Percentiles rank a stretch among this genome's conserved stretches.
Evolutionary conservation across 2,113 vertebrate species (phyloP).

Genomic region (Lagenorhynchus albirostris): DNA sequence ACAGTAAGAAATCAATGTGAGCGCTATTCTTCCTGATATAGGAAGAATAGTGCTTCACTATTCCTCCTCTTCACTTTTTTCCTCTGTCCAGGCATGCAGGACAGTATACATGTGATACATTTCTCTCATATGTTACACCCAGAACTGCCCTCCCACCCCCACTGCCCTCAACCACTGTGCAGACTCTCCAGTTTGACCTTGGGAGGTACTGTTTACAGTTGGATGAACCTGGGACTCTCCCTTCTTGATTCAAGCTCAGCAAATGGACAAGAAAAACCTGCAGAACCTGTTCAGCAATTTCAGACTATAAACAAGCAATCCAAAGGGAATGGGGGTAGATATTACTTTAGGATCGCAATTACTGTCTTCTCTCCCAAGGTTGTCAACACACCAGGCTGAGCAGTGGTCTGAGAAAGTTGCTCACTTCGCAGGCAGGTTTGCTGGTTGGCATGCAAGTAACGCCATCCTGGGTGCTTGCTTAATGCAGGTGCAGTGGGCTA

Average conservation of each 20-base stretch:
- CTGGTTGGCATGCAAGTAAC: neutral
- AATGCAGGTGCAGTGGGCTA: neutral
- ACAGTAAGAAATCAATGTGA: neutral
- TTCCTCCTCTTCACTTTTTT: constrained; percentile 1
- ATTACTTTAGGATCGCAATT: constrained; percentile 19
- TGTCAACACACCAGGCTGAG: constrained; percentile 39
- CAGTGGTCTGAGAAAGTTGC: constrained; percentile 48
- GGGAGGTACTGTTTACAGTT: constrained; percentile 64
- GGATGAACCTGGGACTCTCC: constrained; percentile 42
- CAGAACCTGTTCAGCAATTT: constrained; percentile 66
- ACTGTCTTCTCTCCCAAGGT: constrained; percentile 29
- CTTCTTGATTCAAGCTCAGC: constrained; percentile 24
- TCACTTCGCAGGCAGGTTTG: constrained; percentile 37
- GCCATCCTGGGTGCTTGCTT: neutral
- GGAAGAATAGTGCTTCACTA: no score
- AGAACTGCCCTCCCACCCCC: neutral
- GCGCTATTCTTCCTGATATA: neutral
- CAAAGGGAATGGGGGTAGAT: constrained; percentile 28
- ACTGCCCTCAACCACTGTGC: neutral
- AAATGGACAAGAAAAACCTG: constrained; percentile 55
- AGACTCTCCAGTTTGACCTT: constrained; percentile 43
- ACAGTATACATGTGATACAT: neutral
- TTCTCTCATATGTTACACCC: neutral
- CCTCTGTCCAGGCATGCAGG: neutral
- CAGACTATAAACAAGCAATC: constrained; percentile 55